These are phyloP conservation scores for Erpobdella octoculata DNA, from an alignment of 2,888 invertebrate species.

Conservation along the genomic window DNA sequence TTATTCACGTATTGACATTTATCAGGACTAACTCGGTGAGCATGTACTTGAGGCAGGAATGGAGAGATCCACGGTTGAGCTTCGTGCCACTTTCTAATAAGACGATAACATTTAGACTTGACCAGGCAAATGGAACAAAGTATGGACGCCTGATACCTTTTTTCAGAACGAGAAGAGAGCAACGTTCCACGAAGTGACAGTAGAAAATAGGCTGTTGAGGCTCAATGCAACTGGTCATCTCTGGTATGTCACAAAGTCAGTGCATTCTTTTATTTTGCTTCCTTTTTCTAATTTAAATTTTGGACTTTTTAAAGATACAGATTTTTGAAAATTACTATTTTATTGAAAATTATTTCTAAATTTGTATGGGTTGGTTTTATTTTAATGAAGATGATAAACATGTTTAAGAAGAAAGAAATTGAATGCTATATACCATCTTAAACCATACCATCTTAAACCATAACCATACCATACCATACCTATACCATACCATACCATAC, in stretches of 20 bases:
- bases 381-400: too few species aligned
- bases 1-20: too few species aligned
- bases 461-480: too few species aligned
- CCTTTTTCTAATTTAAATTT: not conserved
- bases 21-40: too few species aligned
- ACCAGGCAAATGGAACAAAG: slow-evolving; percentile 11
- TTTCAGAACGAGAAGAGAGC: slow-evolving; percentile 34
- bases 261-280: not conserved
- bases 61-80: slow-evolving; percentile 73
- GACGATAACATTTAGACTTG: slow-evolving; percentile 4
- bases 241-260: slow-evolving; percentile 36
- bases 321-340: not conserved
- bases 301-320: not conserved
- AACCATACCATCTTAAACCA: too few species aligned
- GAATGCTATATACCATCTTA: too few species aligned
- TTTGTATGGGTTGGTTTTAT: too few species aligned
- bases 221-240: slow-evolving; percentile 29
- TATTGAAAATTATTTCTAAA: too few species aligned
- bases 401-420: too few species aligned
- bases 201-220: slow-evolving; percentile 31
- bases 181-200: slow-evolving; percentile 32
- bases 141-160: slow-evolving; percentile 34
- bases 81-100: slow-evolving; percentile 32
- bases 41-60: slow-evolving; percentile 83
- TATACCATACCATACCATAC: too few species aligned